Evolutionary conservation across 2,797 vertebrate genomes (phyloP), one percentile per base, ranked within the genome.

Genomic region (Muraenolepis orangiensis): DNA sequence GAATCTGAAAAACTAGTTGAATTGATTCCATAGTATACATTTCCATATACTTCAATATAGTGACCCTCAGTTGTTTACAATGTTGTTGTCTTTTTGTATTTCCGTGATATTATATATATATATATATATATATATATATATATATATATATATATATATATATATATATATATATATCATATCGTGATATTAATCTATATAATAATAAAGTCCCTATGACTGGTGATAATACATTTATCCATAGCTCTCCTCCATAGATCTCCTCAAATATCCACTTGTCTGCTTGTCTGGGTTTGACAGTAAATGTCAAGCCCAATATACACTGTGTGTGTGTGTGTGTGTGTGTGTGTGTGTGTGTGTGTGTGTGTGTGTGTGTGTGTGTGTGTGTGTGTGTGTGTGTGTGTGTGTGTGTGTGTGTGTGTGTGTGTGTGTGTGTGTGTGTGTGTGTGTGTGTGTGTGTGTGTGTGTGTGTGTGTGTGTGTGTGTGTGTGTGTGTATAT

Each of bases 311-410:
- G 38, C 38, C 38, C 38, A 40, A 40, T n/a, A n/a, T n/a, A n/a
- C n/a, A n/a, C n/a, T n/a, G 42, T 46, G 42, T 40, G 40, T 42
- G 40, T 42, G 12, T 42, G 12, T 42, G 40, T 42, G 38, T 42
- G 38, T 42, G 38, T 40, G 38, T 40, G 38, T 40, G 38, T 40
- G 38, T 40, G 38, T 40, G 38, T 40, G 38, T 40, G 38, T 40
- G 38, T 40, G 38, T 40, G 38, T 66, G 26, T 66, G 64, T 66
- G 64, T 66, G 64, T 66, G 64, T 66, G 64, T 30, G 64, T 66
- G 64, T 66, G 64, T 66, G 64, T 66, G 64, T 66, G 64, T 66
- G 64, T 66, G 64, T 66, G 64, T 66, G 64, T 66, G 64, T 66
- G 64, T 66, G 64, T 66, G 64, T 66, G 64, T 29, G 64, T 14